Evolutionary conservation across 2,888 invertebrate species (phyloP), one percentile per base, ranked within the genome.

Genomic region (Nymphalis polychloros): DNA sequence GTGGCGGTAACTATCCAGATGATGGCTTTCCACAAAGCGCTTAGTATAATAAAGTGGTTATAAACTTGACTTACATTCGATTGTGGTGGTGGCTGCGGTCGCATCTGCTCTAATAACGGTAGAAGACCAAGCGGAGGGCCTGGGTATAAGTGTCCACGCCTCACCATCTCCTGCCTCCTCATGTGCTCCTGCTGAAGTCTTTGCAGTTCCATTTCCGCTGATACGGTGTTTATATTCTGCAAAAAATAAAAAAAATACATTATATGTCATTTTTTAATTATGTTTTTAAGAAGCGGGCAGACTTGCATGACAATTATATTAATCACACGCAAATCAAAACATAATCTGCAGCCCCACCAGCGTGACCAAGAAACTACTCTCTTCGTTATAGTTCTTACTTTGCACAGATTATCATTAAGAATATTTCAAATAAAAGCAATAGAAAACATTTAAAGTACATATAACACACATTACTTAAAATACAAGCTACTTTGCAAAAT

Each of bases 91-190:
- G 75, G 84, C 63, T 89, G 90, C 48, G 87, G 89, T 78, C 84
- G 79, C 82, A 95, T 90, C 78, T 95, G 95, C 77, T 95, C 96
- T 78, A 96, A 86, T 75, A 96, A 93, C n/a, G 96, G 96, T 70
- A 96, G 90, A 77, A 96, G 94, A 83, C 94, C 94, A 69, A 96
- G 92, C 3, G 95, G 96, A 0, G 95, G 94, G 8, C 94, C 94
- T 27, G 93, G 92, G 84, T 89, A 94, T 73, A 92, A 86, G 63
- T 92, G 91, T 0, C 90, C 87, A 8, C 86, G 90, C 81, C 88
- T 90, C 76, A 87, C 93, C 92, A 90, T 79, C 85, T 89, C 94
- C 86, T 88, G 90, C 60, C 95, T 91, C 73, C 94, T 92, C 57
- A 94, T 87, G 76, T 94, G 94, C 75, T 95, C 95, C 76, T 95